These are phyloP conservation scores for Pseudococcus longispinus DNA, from an alignment of 2,888 invertebrate genomes.

Conservation along the genomic window DNA sequence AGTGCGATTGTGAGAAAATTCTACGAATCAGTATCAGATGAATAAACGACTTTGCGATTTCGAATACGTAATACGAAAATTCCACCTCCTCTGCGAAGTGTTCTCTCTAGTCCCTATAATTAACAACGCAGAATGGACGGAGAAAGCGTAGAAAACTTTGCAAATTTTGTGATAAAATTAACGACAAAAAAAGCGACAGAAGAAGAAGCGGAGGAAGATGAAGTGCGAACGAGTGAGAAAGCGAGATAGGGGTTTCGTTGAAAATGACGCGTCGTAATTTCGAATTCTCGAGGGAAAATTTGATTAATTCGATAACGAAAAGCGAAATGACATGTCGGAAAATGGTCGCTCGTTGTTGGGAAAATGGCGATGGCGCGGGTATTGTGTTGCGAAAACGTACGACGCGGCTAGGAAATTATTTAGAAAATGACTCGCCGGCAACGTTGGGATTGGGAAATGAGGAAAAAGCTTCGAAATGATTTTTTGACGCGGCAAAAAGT, in stretches of 20 bases:
- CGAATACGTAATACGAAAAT: background rate
- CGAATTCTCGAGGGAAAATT: constrained; percentile 15
- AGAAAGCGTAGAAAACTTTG: background rate
- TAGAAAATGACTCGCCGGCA: background rate
- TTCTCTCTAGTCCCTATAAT: background rate
- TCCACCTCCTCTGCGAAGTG: background rate
- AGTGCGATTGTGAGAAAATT: background rate
- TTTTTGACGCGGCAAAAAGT: background rate
- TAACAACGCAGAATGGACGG: background rate
- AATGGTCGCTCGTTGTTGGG: background rate
- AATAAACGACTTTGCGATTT: too few relatives aligned
- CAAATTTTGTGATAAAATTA: background rate
- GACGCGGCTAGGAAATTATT: background rate
- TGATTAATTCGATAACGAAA: constrained; percentile 28
- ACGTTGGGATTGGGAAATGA: background rate
- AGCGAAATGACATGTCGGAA: constrained; percentile 1
- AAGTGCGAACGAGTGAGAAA: background rate
- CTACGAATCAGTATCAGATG: too few relatives aligned
- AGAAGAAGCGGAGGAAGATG: background rate
- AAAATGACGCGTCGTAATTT: constrained; percentile 6
- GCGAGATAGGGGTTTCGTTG: background rate
- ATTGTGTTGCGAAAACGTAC: background rate
- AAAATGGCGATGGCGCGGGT: background rate
- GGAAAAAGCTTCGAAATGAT: constrained; percentile 9
- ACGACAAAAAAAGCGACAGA: background rate